A percentile compares a stretch with the other conserved stretches of the same genome.
phyloP scores from a whole-genome alignment of 2,888 invertebrate genomes.

The Spilarctia lutea region DNA sequence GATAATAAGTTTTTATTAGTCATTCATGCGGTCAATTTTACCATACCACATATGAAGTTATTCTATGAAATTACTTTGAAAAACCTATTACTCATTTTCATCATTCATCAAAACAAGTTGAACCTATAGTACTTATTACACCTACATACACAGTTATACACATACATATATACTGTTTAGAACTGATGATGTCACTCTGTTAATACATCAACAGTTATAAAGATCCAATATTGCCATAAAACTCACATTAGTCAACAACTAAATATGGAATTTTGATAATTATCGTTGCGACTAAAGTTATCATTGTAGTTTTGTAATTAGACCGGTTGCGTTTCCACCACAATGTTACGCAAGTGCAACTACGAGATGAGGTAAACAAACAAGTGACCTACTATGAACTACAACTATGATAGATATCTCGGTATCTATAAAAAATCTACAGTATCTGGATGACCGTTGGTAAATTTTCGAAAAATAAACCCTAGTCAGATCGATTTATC shows the following conservation, averaged over 20 bases:
- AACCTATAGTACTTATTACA: conserved; percentile 11
- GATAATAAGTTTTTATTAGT: background rate
- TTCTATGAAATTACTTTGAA: background rate
- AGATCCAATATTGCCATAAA: conserved; percentile 56
- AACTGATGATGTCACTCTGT: conserved; percentile 57
- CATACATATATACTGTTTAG: conserved; percentile 22
- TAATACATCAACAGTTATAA: conserved; percentile 49
- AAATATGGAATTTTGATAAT: conserved; percentile 65
- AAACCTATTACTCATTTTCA: background rate
- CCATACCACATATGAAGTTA: background rate
- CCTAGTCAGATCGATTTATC: too few relatives aligned
- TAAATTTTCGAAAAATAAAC: too few relatives aligned
- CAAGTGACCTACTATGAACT: conserved; percentile 22
- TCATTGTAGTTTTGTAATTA: conserved; percentile 46
- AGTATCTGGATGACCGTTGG: too few relatives aligned
- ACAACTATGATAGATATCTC: background rate
- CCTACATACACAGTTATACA: background rate
- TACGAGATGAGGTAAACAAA: conserved; percentile 49
- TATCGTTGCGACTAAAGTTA: conserved; percentile 57
- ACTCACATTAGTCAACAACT: conserved; percentile 55
- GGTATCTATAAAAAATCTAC: too few relatives aligned
- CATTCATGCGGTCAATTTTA: background rate
- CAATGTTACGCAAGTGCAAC: conserved; percentile 51
- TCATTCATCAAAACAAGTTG: background rate
- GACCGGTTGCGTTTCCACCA: conserved; percentile 52